phyloP scores from a whole-genome alignment of 2,113 vertebrate species.

The Dascyllus trimaculatus region DNA sequence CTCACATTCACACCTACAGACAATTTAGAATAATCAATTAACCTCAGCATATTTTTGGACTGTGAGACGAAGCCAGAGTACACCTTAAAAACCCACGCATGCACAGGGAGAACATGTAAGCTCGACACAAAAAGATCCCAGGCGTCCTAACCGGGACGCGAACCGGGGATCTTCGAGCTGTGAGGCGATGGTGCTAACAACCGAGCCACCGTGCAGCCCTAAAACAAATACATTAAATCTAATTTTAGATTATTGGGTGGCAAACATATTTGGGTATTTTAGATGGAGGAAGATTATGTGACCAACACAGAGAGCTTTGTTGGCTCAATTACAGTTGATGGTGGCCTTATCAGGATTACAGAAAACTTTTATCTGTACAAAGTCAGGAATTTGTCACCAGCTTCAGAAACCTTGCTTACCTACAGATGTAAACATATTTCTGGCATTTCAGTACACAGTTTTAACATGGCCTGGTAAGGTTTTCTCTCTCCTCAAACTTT shows the following conservation, averaged over 20 bases:
- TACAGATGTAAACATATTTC: not conserved
- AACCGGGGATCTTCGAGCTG: too few species aligned
- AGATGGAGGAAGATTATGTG: constrained; percentile 12
- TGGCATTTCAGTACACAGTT: not conserved
- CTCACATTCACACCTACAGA: too few species aligned
- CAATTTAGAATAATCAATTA: too few species aligned
- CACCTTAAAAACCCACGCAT: too few species aligned
- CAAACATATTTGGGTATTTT: constrained; percentile 11
- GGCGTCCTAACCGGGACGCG: too few species aligned
- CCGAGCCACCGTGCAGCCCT: too few species aligned
- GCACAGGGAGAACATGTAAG: too few species aligned
- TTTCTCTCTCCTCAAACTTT: constrained; percentile 1
- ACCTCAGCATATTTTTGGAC: too few species aligned
- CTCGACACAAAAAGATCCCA: too few species aligned
- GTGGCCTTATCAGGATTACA: constrained; percentile 11
- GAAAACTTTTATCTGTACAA: not conserved
- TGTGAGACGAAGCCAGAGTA: too few species aligned
- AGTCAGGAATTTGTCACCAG: not conserved
- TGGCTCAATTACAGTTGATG: constrained; percentile 23
- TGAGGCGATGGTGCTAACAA: too few species aligned
- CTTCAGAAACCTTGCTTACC: not conserved
- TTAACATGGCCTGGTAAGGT: constrained; percentile 4
- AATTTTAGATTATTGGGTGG: not conserved
- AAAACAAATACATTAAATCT: too few species aligned
- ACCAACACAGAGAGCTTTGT: constrained; percentile 28